Evolutionary conservation across 2,797 vertebrate species (phyloP), one percentile per base, ranked within the genome.

Genomic region (Falco peregrinus): DNA sequence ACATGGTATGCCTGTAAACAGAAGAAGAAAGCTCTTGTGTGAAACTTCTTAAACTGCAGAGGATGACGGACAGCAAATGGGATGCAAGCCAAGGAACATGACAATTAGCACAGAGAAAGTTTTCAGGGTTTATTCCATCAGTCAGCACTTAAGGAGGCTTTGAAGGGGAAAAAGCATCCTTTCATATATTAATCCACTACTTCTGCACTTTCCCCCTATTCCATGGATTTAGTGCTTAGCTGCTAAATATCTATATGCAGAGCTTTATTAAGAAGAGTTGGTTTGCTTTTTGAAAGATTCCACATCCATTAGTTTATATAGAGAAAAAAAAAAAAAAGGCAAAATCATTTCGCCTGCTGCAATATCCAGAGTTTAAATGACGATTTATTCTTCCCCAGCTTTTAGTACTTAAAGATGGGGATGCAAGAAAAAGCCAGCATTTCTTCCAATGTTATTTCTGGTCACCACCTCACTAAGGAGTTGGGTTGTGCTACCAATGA

Each of bases 121-220:
- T 97, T 97, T 68, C 92, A 95, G 93, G 91, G 88, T 95, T 96
- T 96, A 96, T 97, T 97, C 96, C 94, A 87, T 90, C 94, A 96
- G 95, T 97, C 96, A 97, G 95, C 95, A 97, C 91, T 97, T 97
- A 97, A 96, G 89, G 94, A 97, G 86, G 93, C 94, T 96, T 94
- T 96, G 92, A 93, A 94, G 93, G 89, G 77, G 90, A 94, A 95
- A 97, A 96, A 97, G 86, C 87, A 93, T 87, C 88, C 95, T 93
- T 97, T 96, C 91, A 83, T 90, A 93, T 94, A 96, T 94, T 96
- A 97, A 97, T 96, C 94, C 96, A 97, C 92, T 88, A 91, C 87
- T 96, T 89, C 89, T 91, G 94, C 95, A 93, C 92, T 97, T 93
- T 85, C 71, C 75, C 84, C 82, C 95, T 81, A 64, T 85, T 94